A percentile compares a stretch with the other conserved stretches of the same genome.
Evolutionary conservation across 2,113 vertebrate genomes (phyloP).

Genomic region (Oncorhynchus masou): DNA sequence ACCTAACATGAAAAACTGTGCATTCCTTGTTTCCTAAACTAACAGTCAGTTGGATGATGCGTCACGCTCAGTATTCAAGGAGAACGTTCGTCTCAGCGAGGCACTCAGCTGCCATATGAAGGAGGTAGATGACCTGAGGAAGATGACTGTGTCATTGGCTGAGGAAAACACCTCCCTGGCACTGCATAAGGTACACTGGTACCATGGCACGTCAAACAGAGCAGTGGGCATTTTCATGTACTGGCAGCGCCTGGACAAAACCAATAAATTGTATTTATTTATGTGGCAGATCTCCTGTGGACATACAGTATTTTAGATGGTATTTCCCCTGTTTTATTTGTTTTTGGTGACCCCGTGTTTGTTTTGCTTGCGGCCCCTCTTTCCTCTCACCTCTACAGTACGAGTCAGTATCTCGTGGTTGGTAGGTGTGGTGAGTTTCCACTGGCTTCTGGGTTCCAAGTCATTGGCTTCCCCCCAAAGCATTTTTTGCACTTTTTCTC

Average conservation of each 20-base stretch:
- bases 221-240: slow-evolving; percentile 17
- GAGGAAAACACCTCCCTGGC: slow-evolving; percentile 68
- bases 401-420: slow-evolving; percentile 65
- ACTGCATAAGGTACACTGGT: slow-evolving; percentile 74
- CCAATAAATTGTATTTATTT: slow-evolving; percentile 37
- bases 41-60: slow-evolving; percentile 79
- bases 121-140: slow-evolving; percentile 71
- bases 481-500: slow-evolving; percentile 51
- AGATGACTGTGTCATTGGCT: slow-evolving; percentile 60
- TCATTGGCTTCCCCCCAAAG: slow-evolving; percentile 44
- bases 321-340: slow-evolving; percentile 67
- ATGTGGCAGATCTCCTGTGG: slow-evolving; percentile 48
- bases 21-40: background rate
- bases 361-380: slow-evolving; percentile 67
- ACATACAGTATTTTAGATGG: slow-evolving; percentile 57
- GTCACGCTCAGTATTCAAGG: slow-evolving; percentile 78
- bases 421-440: slow-evolving; percentile 71
- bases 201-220: slow-evolving; percentile 40
- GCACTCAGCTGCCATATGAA: slow-evolving; percentile 74
- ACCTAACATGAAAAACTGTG: background rate
- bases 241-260: slow-evolving; percentile 27
- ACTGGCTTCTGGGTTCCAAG: slow-evolving; percentile 56
- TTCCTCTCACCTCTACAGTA: slow-evolving; percentile 51
- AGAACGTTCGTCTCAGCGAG: slow-evolving; percentile 77
- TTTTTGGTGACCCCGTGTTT: slow-evolving; percentile 67